phyloP scores from a whole-genome alignment of 2,113 vertebrate genomes.

The Prionailurus bengalensis region DNA sequence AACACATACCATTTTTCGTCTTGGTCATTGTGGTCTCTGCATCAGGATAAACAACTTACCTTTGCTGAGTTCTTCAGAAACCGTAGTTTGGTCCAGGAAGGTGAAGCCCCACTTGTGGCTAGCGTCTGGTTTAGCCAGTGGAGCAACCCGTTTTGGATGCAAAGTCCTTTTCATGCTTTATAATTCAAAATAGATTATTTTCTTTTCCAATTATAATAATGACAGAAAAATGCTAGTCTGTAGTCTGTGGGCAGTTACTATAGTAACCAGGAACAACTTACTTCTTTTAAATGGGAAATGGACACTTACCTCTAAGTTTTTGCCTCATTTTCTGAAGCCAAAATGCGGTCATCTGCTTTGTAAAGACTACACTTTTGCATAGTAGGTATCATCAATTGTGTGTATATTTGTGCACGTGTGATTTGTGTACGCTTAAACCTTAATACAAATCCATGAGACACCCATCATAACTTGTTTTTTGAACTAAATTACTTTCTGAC shows the following conservation, averaged over 20 bases:
- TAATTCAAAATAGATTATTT: conserved; percentile 83
- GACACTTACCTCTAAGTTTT: conserved; percentile 74
- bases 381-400: neutral
- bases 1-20: conserved; percentile 40
- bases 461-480: conserved; percentile 61
- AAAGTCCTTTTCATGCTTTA: conserved; percentile 63
- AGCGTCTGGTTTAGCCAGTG: conserved; percentile 4
- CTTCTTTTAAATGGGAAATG: conserved; percentile 80
- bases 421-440: conserved; percentile 53
- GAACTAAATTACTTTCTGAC: conserved; percentile 68
- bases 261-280: conserved; percentile 82
- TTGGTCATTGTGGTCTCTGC: neutral
- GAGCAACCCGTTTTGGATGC: conserved; percentile 46
- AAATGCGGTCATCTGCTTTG: conserved; percentile 59
- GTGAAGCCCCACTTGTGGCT: neutral
- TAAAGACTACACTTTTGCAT: neutral
- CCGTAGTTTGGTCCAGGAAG: neutral
- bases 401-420: neutral
- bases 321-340: conserved; percentile 76
- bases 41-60: conserved; percentile 32
- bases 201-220: conserved; percentile 79
- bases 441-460: conserved; percentile 62
- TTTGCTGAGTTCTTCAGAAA: conserved; percentile 36
- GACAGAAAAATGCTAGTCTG: conserved; percentile 79
- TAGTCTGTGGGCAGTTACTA: conserved; percentile 83